phyloP scores from a whole-genome alignment of 1,140 invertebrate species.

The Heliothis subflexa region DNA sequence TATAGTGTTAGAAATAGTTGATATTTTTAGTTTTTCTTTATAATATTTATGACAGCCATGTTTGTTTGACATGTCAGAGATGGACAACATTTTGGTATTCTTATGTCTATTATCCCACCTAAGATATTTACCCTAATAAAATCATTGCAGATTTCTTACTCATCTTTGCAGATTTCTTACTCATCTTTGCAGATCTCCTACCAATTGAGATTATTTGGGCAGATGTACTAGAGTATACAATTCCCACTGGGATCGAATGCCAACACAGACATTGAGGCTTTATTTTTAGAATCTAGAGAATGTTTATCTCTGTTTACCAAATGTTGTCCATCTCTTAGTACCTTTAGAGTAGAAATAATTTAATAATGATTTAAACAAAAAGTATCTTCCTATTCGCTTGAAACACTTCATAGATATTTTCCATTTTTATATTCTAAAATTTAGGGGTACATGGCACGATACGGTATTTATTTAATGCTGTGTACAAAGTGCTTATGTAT shows the following conservation, averaged over 20 bases:
- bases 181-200: background rate
- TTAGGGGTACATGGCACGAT: background rate
- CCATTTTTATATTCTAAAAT: conserved; percentile 4
- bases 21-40: background rate
- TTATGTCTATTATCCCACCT: background rate
- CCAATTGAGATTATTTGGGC: background rate
- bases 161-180: background rate
- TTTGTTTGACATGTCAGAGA: conserved; percentile 3
- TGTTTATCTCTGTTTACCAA: background rate
- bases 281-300: background rate
- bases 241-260: too few relatives aligned
- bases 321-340: conserved; percentile 18
- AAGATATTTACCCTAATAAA: background rate
- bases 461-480: background rate
- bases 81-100: conserved; percentile 5
- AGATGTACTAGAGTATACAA: too few relatives aligned
- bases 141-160: background rate
- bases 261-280: background rate
- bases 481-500: too few relatives aligned
- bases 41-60: background rate
- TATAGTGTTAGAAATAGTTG: conserved; percentile 1
- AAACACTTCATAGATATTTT: background rate
- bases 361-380: background rate
- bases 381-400: conserved; percentile 12
- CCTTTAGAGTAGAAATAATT: background rate